Evolutionary conservation across 2,888 invertebrate genomes (phyloP).

Genomic region (Lasioglossum villosulum): DNA sequence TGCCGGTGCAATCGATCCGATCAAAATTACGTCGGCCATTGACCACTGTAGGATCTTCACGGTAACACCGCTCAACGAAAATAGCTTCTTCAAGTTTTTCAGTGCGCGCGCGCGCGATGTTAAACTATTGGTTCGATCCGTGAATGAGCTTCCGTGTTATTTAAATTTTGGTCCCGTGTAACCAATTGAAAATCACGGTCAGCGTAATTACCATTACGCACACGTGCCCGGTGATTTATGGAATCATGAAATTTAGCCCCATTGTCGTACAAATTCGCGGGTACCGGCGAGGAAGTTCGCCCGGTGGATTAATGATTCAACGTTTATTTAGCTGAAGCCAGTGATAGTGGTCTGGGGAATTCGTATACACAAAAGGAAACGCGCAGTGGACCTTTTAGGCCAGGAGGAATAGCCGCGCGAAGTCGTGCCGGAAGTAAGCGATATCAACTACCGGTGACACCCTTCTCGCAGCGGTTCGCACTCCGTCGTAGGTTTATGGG

Average conservation of each 20-base stretch:
- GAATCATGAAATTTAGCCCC: constrained; percentile 64
- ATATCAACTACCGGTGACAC: constrained; percentile 63
- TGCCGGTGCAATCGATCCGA: constrained; percentile 29
- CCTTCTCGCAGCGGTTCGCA: constrained; percentile 52
- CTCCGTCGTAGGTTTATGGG: constrained; percentile 58
- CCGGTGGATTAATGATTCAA: constrained; percentile 62
- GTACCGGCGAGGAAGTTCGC: constrained; percentile 50
- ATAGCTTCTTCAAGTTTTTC: constrained; percentile 34
- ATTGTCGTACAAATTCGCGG: constrained; percentile 62
- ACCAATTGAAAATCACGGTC: constrained; percentile 64
- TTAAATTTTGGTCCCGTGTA: constrained; percentile 47
- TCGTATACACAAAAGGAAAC: constrained; percentile 60
- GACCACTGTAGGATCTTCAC: constrained; percentile 28
- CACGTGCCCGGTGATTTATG: constrained; percentile 57
- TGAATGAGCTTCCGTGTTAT: constrained; percentile 61
- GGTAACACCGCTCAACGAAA: constrained; percentile 13
- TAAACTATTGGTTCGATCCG: constrained; percentile 46
- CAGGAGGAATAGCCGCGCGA: constrained; percentile 43
- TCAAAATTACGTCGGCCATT: constrained; percentile 38
- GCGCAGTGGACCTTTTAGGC: constrained; percentile 63
- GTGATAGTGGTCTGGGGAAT: constrained; percentile 56
- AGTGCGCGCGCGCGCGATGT: not conserved
- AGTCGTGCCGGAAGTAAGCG: constrained; percentile 60
- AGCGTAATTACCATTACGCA: constrained; percentile 58
- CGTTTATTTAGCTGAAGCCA: constrained; percentile 58